These are phyloP conservation scores for Petaurus breviceps DNA, from an alignment of 2,113 vertebrate genomes.

Conservation along the genomic window DNA sequence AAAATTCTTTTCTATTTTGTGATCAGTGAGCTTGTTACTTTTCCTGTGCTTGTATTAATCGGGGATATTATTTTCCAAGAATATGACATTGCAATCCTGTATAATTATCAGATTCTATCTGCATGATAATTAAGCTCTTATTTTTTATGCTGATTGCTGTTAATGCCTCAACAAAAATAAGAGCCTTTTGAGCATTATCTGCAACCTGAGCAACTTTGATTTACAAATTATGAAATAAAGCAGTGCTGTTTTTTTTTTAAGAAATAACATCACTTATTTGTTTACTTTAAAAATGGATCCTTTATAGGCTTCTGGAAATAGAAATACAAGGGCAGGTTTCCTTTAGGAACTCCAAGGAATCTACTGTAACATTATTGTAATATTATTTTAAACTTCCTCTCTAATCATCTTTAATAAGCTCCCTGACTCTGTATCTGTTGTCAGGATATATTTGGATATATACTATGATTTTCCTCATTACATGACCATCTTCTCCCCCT, in stretches of 20 bases:
- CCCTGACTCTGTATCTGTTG: neutral
- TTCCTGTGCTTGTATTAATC: constrained; percentile 51
- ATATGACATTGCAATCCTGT: constrained; percentile 66
- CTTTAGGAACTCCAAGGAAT: neutral
- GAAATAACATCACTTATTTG: constrained; percentile 52
- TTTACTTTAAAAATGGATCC: constrained; percentile 51
- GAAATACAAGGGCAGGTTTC: neutral
- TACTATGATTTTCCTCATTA: neutral
- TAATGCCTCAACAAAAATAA: constrained; percentile 57
- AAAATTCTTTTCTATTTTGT: constrained; percentile 45
- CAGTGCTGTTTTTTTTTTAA: constrained; percentile 28
- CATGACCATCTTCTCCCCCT: neutral
- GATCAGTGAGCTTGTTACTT: constrained; percentile 43
- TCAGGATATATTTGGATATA: neutral
- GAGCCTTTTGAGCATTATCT: neutral
- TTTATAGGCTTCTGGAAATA: neutral
- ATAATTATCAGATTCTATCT: constrained; percentile 68
- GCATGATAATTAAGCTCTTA: constrained; percentile 71
- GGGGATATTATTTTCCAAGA: constrained; percentile 67
- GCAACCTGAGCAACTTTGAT: constrained; percentile 44
- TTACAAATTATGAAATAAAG: constrained; percentile 32
- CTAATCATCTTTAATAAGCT: neutral
- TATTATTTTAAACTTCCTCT: neutral
- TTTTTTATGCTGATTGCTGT: constrained; percentile 74
- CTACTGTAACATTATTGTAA: neutral